These are phyloP conservation scores for Cantharis flavilabris DNA, from an alignment of 2,888 invertebrate species.

Conservation along the genomic window DNA sequence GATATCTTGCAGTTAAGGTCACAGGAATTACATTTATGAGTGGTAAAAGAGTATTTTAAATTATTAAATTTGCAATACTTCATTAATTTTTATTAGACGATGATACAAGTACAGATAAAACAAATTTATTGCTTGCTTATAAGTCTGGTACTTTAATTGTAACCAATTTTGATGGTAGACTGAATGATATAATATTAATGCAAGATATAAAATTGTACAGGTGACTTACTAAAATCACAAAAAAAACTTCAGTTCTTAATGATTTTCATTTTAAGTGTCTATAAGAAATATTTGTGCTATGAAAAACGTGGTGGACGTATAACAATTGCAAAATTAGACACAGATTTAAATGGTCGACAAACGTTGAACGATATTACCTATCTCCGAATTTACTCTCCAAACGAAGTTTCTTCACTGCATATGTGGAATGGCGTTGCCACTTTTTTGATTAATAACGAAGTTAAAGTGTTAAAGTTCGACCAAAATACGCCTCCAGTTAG, in stretches of 20 bases:
- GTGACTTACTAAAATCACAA: slow-evolving; percentile 23
- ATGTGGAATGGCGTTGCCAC: slow-evolving; percentile 52
- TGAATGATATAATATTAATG: slow-evolving; percentile 34
- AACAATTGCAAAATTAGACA: slow-evolving; percentile 46
- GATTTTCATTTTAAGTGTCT: slow-evolving; percentile 43
- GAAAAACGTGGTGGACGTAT: slow-evolving; percentile 50
- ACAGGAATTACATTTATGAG: slow-evolving; percentile 47
- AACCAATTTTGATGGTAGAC: slow-evolving; percentile 32
- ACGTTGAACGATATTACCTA: slow-evolving; percentile 49
- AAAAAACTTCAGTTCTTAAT: neutral
- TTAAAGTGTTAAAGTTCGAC: slow-evolving; percentile 47
- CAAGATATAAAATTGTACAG: slow-evolving; percentile 46
- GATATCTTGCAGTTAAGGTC: slow-evolving; percentile 48
- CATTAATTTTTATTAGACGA: slow-evolving; percentile 27
- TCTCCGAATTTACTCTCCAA: slow-evolving; percentile 51
- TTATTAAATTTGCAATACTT: neutral
- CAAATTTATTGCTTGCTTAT: slow-evolving; percentile 32
- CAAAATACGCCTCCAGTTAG: slow-evolving; percentile 42
- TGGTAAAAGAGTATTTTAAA: slow-evolving; percentile 28
- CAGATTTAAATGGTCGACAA: slow-evolving; percentile 35
- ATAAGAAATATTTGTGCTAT: slow-evolving; percentile 50
- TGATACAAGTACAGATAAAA: slow-evolving; percentile 15
- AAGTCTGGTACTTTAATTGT: slow-evolving; percentile 33
- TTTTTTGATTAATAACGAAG: slow-evolving; percentile 49
- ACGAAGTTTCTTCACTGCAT: slow-evolving; percentile 47